Evolutionary conservation across 2,888 invertebrate genomes (phyloP).

Genomic region (Masnerella sp.): DNA sequence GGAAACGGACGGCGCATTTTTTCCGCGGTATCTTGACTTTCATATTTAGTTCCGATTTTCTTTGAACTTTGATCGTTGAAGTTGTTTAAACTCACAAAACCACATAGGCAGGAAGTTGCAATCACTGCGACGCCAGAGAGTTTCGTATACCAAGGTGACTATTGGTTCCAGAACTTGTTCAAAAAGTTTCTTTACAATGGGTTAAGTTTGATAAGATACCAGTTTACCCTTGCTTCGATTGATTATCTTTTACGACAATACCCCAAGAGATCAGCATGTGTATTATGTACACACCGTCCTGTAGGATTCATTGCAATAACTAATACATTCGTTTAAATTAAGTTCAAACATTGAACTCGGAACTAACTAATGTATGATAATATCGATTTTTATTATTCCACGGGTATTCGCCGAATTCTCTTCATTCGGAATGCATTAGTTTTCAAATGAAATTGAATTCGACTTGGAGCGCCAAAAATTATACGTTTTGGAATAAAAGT

Average conservation of each 20-base stretch:
- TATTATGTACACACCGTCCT: slow-evolving; percentile 47
- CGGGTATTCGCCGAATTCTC: too few relatives aligned
- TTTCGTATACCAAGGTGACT: slow-evolving; percentile 59
- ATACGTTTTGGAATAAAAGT: too few relatives aligned
- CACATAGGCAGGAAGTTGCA: slow-evolving; percentile 60
- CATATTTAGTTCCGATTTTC: slow-evolving; percentile 56
- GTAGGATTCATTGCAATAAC: slow-evolving; percentile 34
- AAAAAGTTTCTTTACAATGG: slow-evolving; percentile 65
- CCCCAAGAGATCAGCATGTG: slow-evolving; percentile 57
- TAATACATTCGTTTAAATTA: slow-evolving; percentile 50
- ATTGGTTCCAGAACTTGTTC: slow-evolving; percentile 60
- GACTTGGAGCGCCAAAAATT: too few relatives aligned
- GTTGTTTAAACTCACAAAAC: slow-evolving; percentile 60
- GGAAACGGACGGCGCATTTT: too few relatives aligned
- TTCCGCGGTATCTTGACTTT: slow-evolving; percentile 37
- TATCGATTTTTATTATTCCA: background rate
- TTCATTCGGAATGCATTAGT: too few relatives aligned
- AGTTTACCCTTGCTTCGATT: slow-evolving; percentile 73
- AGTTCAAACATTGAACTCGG: slow-evolving; percentile 22
- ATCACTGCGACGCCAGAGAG: slow-evolving; percentile 57
- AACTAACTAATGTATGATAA: slow-evolving; percentile 12
- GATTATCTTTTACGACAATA: slow-evolving; percentile 71
- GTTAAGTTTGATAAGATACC: slow-evolving; percentile 76
- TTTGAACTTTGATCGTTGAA: slow-evolving; percentile 58
- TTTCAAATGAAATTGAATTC: background rate